Evolutionary conservation across 1,140 invertebrate species (phyloP), one percentile per base, ranked within the genome.

Genomic region (Condylostylus longicornis): DNA sequence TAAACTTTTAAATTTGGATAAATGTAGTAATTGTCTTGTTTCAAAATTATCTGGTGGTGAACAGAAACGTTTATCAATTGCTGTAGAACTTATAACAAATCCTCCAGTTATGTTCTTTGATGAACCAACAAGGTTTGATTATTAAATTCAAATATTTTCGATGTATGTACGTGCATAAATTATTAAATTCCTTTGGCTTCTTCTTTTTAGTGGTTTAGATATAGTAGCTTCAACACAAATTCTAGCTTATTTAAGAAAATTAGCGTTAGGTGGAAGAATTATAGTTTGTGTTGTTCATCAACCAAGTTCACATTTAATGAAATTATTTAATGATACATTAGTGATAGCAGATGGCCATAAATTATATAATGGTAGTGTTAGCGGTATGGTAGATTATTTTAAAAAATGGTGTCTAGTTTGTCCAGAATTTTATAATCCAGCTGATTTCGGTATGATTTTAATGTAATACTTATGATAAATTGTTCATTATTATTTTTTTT

Each of bases 241-340:
- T 18, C 68, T 83, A 10, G 71, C 59, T 13, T 62, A 79, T 5
- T 51, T 83, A 8, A 74, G 75, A 41, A 63, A 65, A 6, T 66
- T 90, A 29, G 79, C 84, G 1, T 59, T 63, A 25, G 70, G 70
- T 17, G 84, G 84, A 0, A 67, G 82, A 22, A 85, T 81, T 0
- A 75, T 93, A 18, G 75, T 82, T 4, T 88, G 84, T 49, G 78
- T 83, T 8, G 79, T 93, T 42, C 88, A 93, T 63, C 88, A 93
- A 49, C 88, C 88, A 0, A 86, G 81, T 33, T 85, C 85, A 13
- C 75, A 75, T 34, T 67, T 90, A 17, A 85, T 89, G 59, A 73
- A 66, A 2, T 57, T 68, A n/a, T 76, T 77, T 32, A 75, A 79
- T 46, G 71, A 78, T 46, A 52, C 77, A 22, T 48, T 76, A 19